Percentiles rank a stretch among this genome's conserved stretches.
Evolutionary conservation across 2,888 invertebrate genomes (phyloP).

Genomic region (Thumatha senex): DNA sequence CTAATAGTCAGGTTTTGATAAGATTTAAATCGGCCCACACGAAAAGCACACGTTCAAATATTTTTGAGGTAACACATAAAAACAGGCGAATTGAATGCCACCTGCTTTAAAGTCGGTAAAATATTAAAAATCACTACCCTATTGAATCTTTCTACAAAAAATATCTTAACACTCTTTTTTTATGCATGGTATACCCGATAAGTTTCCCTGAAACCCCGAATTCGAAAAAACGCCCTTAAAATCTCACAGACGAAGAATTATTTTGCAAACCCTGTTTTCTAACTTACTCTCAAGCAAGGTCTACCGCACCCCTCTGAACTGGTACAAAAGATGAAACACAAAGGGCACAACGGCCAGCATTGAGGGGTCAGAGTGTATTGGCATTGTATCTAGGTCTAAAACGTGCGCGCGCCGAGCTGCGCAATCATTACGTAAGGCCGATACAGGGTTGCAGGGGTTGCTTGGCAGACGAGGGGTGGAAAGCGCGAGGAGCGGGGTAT

Average conservation of each 20-base stretch:
- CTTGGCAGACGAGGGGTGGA: slow-evolving; percentile 44
- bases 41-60: too few species aligned
- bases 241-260: slow-evolving; percentile 5
- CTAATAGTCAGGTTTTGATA: too few species aligned
- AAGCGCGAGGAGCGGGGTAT: slow-evolving; percentile 36
- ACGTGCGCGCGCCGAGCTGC: slow-evolving; percentile 75
- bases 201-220: too few species aligned
- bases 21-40: too few species aligned
- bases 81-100: too few species aligned
- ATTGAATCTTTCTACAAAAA: too few species aligned
- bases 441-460: slow-evolving; percentile 62
- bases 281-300: slow-evolving; percentile 41
- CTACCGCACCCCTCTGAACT: slow-evolving; percentile 27
- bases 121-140: too few species aligned
- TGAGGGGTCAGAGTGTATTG: slow-evolving; percentile 39
- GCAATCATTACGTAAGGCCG: slow-evolving; percentile 78
- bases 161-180: slow-evolving; percentile 10
- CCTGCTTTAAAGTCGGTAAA: too few species aligned
- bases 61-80: too few species aligned
- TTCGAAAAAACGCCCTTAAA: slow-evolving; percentile 27
- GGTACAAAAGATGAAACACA: slow-evolving; percentile 7
- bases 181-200: too few species aligned
- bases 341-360: slow-evolving; percentile 10
- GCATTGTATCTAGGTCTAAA: slow-evolving; percentile 53
- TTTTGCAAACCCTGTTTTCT: slow-evolving; percentile 38